Conservation (phyloP, 2,888 invertebrate genomes). For the Neocrepidodera transversa region DNA sequence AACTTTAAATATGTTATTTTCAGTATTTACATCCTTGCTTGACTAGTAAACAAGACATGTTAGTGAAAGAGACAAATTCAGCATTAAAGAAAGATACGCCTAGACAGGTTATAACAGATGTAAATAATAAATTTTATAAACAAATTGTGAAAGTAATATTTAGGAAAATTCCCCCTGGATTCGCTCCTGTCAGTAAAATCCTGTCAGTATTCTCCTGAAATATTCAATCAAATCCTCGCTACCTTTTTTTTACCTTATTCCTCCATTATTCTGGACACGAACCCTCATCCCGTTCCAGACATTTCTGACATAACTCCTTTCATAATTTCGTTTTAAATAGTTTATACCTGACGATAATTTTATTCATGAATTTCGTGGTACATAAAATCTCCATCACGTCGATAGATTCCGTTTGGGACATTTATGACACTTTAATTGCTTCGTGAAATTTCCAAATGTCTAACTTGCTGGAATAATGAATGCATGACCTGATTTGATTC, state of each 20-base stretch:
- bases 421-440: slow-evolving; percentile 13
- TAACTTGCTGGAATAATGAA: not conserved
- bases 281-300: slow-evolving; percentile 9
- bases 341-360: slow-evolving; percentile 16
- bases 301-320: slow-evolving; percentile 8
- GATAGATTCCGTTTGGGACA: slow-evolving; percentile 12
- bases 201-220: not conserved
- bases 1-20: too few relatives aligned
- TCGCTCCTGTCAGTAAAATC: too few relatives aligned
- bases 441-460: not conserved
- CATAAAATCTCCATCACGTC: slow-evolving; percentile 16
- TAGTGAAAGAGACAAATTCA: too few relatives aligned
- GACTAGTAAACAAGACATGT: too few relatives aligned
- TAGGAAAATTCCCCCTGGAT: too few relatives aligned
- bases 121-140: too few relatives aligned
- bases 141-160: too few relatives aligned
- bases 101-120: too few relatives aligned
- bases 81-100: too few relatives aligned
- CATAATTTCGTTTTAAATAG: slow-evolving; percentile 5
- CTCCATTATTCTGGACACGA: too few relatives aligned
- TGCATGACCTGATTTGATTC: not conserved
- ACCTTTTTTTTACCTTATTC: too few relatives aligned
- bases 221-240: not conserved
- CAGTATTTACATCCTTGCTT: too few relatives aligned
- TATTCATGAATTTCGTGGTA: slow-evolving; percentile 20